Evolutionary conservation across 2,888 invertebrate species (phyloP).

Genomic region (Platerodrilus igneus): DNA sequence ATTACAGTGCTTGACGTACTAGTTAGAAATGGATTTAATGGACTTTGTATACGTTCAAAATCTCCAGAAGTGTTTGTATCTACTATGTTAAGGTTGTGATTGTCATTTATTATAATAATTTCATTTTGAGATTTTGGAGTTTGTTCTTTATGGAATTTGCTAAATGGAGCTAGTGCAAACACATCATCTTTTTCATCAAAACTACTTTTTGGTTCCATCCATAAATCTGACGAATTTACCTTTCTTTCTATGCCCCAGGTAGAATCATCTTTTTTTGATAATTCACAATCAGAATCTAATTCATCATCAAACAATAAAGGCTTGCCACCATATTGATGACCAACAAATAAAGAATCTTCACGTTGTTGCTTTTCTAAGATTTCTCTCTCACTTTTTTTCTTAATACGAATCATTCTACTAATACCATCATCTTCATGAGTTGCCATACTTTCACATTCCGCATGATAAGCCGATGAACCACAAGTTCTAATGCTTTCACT

Average conservation of each 20-base stretch:
- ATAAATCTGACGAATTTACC: slow-evolving; percentile 33
- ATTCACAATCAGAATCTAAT: slow-evolving; percentile 59
- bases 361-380: slow-evolving; percentile 35
- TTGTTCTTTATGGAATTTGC: slow-evolving; percentile 32
- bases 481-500: slow-evolving; percentile 63
- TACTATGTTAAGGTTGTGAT: background rate
- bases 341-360: slow-evolving; percentile 60
- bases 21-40: slow-evolving; percentile 41
- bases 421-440: slow-evolving; percentile 57
- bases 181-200: slow-evolving; percentile 56
- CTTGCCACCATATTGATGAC: slow-evolving; percentile 71
- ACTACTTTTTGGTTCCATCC: slow-evolving; percentile 43
- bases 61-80: too few species aligned
- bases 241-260: slow-evolving; percentile 34
- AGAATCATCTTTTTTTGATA: slow-evolving; percentile 33
- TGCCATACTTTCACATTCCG: slow-evolving; percentile 66
- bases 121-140: slow-evolving; percentile 10
- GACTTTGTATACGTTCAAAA: too few species aligned
- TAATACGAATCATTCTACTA: slow-evolving; percentile 50
- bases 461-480: slow-evolving; percentile 66
- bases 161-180: slow-evolving; percentile 67
- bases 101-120: slow-evolving; percentile 5
- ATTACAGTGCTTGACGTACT: slow-evolving; percentile 12
- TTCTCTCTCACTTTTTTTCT: slow-evolving; percentile 50
- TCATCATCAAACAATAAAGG: slow-evolving; percentile 75